These are phyloP conservation scores for Cheilosia scutellata DNA, from an alignment of 2,888 invertebrate species.

Conservation along the genomic window DNA sequence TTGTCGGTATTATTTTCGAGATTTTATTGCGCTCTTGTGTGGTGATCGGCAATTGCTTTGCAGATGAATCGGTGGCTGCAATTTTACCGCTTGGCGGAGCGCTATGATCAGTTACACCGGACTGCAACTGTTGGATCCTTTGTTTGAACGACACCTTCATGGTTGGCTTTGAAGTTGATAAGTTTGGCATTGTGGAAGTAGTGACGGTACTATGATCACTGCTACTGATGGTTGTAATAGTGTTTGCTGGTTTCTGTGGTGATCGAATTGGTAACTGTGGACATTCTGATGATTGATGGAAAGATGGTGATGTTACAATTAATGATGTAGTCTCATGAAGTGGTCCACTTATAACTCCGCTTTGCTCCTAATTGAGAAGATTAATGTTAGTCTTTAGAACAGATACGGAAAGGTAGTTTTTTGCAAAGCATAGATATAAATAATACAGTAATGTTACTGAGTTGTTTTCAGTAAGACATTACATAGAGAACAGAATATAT, in stretches of 20 bases:
- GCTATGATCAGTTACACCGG: slow-evolving; percentile 75
- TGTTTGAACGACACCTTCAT: slow-evolving; percentile 88
- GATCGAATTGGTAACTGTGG: slow-evolving; percentile 44
- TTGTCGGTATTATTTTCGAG: slow-evolving; percentile 79
- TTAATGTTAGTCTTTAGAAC: too few relatives aligned
- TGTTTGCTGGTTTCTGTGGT: slow-evolving; percentile 43
- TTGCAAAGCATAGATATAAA: too few relatives aligned
- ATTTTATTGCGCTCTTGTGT: slow-evolving; percentile 84
- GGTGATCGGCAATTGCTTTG: slow-evolving; percentile 82
- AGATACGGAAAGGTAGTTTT: too few relatives aligned
- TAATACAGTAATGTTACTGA: too few relatives aligned
- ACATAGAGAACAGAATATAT: too few relatives aligned
- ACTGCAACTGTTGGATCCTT: slow-evolving; percentile 86
- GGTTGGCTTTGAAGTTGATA: slow-evolving; percentile 80
- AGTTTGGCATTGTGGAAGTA: slow-evolving; percentile 76
- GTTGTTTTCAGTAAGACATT: too few relatives aligned
- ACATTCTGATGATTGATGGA: slow-evolving; percentile 43
- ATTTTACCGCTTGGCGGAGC: slow-evolving; percentile 44
- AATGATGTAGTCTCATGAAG: slow-evolving; percentile 65
- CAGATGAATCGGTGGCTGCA: slow-evolving; percentile 65
- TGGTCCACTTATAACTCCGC: slow-evolving; percentile 25
- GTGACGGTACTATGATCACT: slow-evolving; percentile 56
- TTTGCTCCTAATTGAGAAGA: slow-evolving; percentile 40
- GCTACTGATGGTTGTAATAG: slow-evolving; percentile 36
- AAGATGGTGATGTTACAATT: slow-evolving; percentile 45